Conservation (phyloP, 2,888 invertebrate genomes). For the Plagodis pulveraria region DNA sequence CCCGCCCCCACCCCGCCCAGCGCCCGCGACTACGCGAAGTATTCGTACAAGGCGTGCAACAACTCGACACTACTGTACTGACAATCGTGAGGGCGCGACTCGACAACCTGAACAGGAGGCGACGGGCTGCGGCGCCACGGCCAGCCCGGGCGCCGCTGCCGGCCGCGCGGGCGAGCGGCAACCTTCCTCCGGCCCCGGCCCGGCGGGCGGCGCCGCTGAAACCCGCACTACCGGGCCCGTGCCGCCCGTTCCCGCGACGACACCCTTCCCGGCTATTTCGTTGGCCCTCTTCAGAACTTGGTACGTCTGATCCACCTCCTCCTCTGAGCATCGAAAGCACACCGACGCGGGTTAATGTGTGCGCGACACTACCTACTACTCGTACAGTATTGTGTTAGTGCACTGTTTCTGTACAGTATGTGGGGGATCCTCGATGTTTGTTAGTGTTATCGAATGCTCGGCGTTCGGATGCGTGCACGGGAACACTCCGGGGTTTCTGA, state of each 20-base stretch:
- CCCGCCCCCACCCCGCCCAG: slow-evolving; percentile 53
- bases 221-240: slow-evolving; percentile 74
- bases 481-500: slow-evolving; percentile 67
- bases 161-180: slow-evolving; percentile 74
- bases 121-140: slow-evolving; percentile 87
- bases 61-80: slow-evolving; percentile 75
- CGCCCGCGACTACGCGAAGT: slow-evolving; percentile 63
- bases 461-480: slow-evolving; percentile 63
- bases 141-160: slow-evolving; percentile 80
- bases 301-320: slow-evolving; percentile 96
- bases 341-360: slow-evolving; percentile 40
- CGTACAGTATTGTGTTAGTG: slow-evolving; percentile 47
- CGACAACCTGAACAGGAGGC: slow-evolving; percentile 89
- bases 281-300: slow-evolving; percentile 97
- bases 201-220: slow-evolving; percentile 51
- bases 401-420: slow-evolving; percentile 56
- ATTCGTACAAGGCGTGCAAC: slow-evolving; percentile 72
- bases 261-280: slow-evolving; percentile 88
- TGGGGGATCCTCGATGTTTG: slow-evolving; percentile 47
- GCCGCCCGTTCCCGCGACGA: slow-evolving; percentile 73
- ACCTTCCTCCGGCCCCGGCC: slow-evolving; percentile 45
- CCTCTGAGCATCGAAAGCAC: slow-evolving; percentile 82
- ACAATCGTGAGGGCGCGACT: slow-evolving; percentile 72
- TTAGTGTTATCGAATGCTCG: slow-evolving; percentile 64
- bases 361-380: slow-evolving; percentile 37